phyloP scores from a whole-genome alignment of 2,888 invertebrate genomes.

The Caenorhabditis drosophilae region DNA sequence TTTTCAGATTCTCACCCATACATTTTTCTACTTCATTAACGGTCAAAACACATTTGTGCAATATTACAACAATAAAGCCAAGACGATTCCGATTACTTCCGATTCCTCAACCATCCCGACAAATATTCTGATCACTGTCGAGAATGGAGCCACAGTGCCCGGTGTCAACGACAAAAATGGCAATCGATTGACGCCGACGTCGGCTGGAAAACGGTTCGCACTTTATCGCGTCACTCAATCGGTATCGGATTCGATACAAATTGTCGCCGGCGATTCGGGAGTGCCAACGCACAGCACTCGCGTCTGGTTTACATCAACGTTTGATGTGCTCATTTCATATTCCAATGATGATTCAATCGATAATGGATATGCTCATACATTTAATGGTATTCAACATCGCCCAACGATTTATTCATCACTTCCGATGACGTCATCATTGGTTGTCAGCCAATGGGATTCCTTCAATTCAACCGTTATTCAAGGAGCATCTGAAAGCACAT shows the following conservation, averaged over 20 bases:
- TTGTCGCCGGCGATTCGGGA: slow-evolving; percentile 10
- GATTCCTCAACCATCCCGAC: slow-evolving; percentile 12
- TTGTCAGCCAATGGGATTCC: slow-evolving; percentile 11
- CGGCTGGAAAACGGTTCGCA: slow-evolving; percentile 15
- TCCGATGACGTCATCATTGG: slow-evolving; percentile 3
- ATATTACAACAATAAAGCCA: slow-evolving; percentile 25
- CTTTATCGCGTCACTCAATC: slow-evolving; percentile 12
- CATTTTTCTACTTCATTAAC: slow-evolving; percentile 13
- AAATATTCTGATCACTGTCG: slow-evolving; percentile 17
- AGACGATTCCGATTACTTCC: slow-evolving; percentile 23
- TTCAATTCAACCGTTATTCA: slow-evolving; percentile 8
- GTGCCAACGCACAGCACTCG: slow-evolving; percentile 25
- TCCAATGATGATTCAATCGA: slow-evolving; percentile 30
- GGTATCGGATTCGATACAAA: slow-evolving; percentile 9
- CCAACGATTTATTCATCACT: slow-evolving; percentile 26
- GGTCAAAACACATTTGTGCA: slow-evolving; percentile 30
- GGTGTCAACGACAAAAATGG: slow-evolving; percentile 20
- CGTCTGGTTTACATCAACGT: slow-evolving; percentile 25
- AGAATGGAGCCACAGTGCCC: slow-evolving; percentile 22
- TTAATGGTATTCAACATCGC: slow-evolving; percentile 20
- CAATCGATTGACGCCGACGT: slow-evolving; percentile 6
- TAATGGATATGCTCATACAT: slow-evolving; percentile 30
- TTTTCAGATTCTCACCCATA: slow-evolving; percentile 12
- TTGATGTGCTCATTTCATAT: slow-evolving; percentile 23
- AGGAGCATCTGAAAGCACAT: slow-evolving; percentile 1